Percentiles rank a stretch among this genome's conserved stretches.
phyloP scores from a whole-genome alignment of 2,113 vertebrate species.

The Elephas maximus region DNA sequence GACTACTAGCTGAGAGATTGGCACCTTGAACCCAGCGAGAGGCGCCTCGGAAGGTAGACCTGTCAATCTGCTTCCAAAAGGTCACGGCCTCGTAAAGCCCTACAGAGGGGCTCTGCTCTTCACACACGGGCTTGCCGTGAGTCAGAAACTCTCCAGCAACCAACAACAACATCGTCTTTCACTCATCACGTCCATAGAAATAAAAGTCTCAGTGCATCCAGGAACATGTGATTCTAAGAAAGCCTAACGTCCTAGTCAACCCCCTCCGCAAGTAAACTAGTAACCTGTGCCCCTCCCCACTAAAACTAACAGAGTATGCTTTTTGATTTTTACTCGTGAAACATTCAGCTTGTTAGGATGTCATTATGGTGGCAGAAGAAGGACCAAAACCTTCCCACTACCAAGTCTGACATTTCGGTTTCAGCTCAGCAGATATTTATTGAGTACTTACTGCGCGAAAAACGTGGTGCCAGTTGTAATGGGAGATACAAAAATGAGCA shows the following conservation, averaged over 20 bases:
- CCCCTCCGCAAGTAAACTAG: background rate
- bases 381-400: background rate
- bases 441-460: background rate
- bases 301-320: background rate
- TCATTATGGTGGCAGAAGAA: constrained; percentile 8
- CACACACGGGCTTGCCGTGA: background rate
- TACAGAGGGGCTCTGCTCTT: too few relatives aligned
- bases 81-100: background rate
- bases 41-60: background rate
- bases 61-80: background rate
- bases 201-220: background rate
- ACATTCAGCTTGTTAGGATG: constrained; percentile 8
- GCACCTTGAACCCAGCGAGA: background rate
- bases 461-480: constrained; percentile 7
- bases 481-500: background rate
- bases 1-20: background rate
- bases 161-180: background rate
- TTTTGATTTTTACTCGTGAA: constrained; percentile 46
- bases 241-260: background rate
- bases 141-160: too few relatives aligned
- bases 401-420: background rate
- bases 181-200: background rate
- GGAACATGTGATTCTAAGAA: constrained; percentile 39
- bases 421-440: constrained; percentile 44
- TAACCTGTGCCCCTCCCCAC: background rate